Percentiles rank a stretch among this genome's conserved stretches.
phyloP scores from a whole-genome alignment of 2,113 vertebrate genomes.

The Lates calcarifer region DNA sequence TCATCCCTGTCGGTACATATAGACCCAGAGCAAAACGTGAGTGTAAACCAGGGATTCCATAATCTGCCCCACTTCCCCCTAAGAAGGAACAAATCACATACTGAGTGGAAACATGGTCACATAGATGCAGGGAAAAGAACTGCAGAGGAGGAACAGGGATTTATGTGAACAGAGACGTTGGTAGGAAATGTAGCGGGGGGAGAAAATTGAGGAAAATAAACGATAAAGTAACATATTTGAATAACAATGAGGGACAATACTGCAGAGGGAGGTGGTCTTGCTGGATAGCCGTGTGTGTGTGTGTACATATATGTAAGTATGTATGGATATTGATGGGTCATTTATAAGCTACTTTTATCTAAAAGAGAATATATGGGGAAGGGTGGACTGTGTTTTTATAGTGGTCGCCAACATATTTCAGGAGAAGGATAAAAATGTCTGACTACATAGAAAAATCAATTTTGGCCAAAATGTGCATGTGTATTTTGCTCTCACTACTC shows the following conservation, averaged over 20 bases:
- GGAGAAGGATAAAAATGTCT: neutral
- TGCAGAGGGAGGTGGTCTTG: neutral
- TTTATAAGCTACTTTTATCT: no score
- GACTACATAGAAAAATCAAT: no score
- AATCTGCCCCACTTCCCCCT: neutral
- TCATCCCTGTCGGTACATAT: neutral
- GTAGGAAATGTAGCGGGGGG: neutral
- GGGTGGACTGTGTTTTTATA: neutral
- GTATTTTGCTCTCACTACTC: no score
- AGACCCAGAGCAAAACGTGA: neutral
- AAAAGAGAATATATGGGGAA: neutral
- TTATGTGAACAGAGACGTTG: neutral
- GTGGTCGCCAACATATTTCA: neutral
- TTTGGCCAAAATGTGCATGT: no score
- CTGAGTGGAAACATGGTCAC: neutral
- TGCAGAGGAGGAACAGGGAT: neutral
- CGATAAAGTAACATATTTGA: neutral
- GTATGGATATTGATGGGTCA: neutral
- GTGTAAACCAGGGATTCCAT: slow-evolving; percentile 20
- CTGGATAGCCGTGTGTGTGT: neutral
- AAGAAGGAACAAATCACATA: slow-evolving; percentile 1
- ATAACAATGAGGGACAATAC: neutral
- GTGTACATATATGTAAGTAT: neutral
- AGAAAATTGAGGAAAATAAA: neutral
- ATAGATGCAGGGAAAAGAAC: neutral